Percentiles rank a stretch among this genome's conserved stretches.
These are phyloP conservation scores for Diceros bicornis DNA, from an alignment of 2,797 vertebrate genomes.

Conservation along the genomic window DNA sequence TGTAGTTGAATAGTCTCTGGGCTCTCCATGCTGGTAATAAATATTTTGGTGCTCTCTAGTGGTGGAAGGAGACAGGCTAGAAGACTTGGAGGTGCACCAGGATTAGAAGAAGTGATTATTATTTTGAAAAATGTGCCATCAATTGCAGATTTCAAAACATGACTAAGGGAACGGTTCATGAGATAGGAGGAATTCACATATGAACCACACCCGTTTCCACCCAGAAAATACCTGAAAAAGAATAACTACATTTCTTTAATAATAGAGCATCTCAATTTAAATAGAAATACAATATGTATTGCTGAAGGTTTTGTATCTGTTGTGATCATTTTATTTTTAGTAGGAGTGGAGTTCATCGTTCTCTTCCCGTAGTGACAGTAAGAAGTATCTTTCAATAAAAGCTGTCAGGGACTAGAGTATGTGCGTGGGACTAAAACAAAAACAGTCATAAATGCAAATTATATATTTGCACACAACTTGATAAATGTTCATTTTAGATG, in stretches of 20 bases:
- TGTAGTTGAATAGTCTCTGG: not conserved
- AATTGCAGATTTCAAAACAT: not conserved
- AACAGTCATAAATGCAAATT: not conserved
- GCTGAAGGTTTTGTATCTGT: not conserved
- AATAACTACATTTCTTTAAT: not conserved
- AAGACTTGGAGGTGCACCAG: not conserved
- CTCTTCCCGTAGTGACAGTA: not conserved
- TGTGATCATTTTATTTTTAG: conserved; percentile 41
- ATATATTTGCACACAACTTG: not conserved
- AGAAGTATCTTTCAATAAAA: not conserved
- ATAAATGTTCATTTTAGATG: not conserved
- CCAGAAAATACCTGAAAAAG: not conserved
- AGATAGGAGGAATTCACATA: not conserved
- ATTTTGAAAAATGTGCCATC: not conserved
- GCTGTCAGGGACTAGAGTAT: not conserved
- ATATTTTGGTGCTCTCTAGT: conserved; percentile 91
- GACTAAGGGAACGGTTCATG: not conserved
- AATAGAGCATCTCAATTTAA: not conserved
- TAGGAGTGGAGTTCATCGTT: not conserved
- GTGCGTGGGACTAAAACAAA: not conserved
- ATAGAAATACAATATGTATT: not conserved
- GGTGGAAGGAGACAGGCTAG: conserved; percentile 81
- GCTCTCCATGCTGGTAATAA: conserved; percentile 73
- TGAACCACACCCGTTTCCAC: not conserved
- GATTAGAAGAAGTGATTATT: not conserved